Percentiles rank a stretch among this genome's conserved stretches.
These are phyloP conservation scores for Neotoxoptera formosana DNA, from an alignment of 1,140 invertebrate species.

Conservation along the genomic window DNA sequence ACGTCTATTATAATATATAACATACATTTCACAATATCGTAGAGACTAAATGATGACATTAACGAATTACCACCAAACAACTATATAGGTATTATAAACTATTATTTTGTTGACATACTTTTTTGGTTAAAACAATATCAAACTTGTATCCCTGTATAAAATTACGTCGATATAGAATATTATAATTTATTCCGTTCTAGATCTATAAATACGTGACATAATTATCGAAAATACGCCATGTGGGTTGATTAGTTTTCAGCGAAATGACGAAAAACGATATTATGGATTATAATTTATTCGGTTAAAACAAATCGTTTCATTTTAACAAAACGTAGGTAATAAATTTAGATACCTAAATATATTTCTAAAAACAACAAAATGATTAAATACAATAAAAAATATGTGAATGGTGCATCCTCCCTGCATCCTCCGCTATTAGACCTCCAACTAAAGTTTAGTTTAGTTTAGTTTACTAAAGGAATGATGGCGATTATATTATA, in stretches of 20 bases:
- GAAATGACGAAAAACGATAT: neutral
- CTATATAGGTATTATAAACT: neutral
- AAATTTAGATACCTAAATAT: neutral
- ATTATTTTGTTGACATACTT: neutral
- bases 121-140: neutral
- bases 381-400: neutral
- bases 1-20: too few species aligned
- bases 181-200: neutral
- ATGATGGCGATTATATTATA: neutral
- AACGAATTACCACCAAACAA: neutral
- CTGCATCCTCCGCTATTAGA: neutral
- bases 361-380: neutral
- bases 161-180: neutral
- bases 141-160: neutral
- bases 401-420: neutral
- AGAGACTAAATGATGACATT: neutral
- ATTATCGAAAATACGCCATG: neutral
- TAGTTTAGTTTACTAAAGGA: too few species aligned
- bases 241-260: neutral
- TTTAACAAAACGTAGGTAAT: too few species aligned
- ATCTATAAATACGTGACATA: neutral
- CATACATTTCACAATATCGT: neutral
- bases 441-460: neutral
- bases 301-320: neutral
- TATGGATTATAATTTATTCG: neutral